Evolutionary conservation across 2,113 vertebrate species (phyloP).

Genomic region (Nerophis lumbriciformis): DNA sequence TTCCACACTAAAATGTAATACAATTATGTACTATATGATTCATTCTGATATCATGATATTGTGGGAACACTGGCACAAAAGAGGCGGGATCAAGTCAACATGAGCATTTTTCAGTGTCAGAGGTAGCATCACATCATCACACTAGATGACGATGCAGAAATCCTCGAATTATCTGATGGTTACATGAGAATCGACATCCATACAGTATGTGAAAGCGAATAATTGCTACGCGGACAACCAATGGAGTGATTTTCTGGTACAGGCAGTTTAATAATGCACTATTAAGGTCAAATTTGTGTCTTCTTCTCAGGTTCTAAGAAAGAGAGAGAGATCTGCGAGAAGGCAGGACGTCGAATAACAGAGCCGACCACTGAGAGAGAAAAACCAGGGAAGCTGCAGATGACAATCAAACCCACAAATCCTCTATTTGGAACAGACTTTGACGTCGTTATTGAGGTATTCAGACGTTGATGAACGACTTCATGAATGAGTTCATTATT

Average conservation of each 20-base stretch:
- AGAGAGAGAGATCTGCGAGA: slow-evolving; percentile 69
- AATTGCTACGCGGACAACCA: too few relatives aligned
- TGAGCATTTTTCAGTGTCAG: too few relatives aligned
- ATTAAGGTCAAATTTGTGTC: not conserved
- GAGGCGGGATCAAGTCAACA: too few relatives aligned
- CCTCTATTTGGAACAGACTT: slow-evolving; percentile 74
- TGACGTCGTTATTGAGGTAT: slow-evolving; percentile 71
- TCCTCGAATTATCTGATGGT: not conserved
- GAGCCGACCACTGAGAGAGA: accelerated
- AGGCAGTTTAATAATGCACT: too few relatives aligned
- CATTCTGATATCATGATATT: too few relatives aligned
- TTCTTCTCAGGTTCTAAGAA: slow-evolving; percentile 61
- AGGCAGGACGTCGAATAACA: slow-evolving; percentile 51
- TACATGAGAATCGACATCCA: not conserved
- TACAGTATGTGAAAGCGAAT: too few relatives aligned
- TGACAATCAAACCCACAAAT: slow-evolving; percentile 61
- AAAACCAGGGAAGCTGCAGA: slow-evolving; percentile 43
- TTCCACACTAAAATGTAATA: too few relatives aligned
- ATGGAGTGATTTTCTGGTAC: too few relatives aligned
- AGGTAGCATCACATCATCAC: too few relatives aligned
- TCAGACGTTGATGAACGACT: not conserved
- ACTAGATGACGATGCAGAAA: too few relatives aligned
- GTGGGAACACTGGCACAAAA: too few relatives aligned
- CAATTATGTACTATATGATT: too few relatives aligned
- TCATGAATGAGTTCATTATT: not conserved